phyloP scores from a whole-genome alignment of 2,113 vertebrate species.

The Mus spicilegus region DNA sequence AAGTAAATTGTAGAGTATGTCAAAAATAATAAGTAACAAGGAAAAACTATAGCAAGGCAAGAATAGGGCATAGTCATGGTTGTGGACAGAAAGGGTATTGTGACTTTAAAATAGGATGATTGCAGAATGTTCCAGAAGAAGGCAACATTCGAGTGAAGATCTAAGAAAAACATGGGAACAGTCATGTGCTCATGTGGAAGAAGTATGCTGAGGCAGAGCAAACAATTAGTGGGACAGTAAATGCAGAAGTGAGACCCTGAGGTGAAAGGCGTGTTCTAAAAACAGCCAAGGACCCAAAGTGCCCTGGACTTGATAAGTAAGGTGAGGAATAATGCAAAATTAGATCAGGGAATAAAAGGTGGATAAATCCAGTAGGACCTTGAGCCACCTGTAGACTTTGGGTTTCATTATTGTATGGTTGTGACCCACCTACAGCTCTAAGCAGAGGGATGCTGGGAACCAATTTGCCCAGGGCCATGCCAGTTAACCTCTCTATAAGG shows the following conservation, averaged over 20 bases:
- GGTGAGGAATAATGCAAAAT: not conserved
- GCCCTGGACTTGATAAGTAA: not conserved
- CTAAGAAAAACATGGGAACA: not conserved
- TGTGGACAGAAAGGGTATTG: not conserved
- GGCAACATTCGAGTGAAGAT: not conserved
- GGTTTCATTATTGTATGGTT: not conserved
- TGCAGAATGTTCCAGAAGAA: not conserved
- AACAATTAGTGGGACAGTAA: not conserved
- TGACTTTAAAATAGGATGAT: not conserved
- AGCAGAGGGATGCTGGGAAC: not conserved
- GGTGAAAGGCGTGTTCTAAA: not conserved
- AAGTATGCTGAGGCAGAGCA: not conserved
- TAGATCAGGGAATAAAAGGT: not conserved
- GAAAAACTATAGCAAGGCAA: not conserved
- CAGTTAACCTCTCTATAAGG: not conserved
- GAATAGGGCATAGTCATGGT: not conserved
- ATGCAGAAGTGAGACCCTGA: not conserved
- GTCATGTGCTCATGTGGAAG: not conserved
- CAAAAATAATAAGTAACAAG: not conserved
- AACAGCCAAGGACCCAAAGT: not conserved
- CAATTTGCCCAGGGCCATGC: not conserved
- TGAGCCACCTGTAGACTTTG: not conserved
- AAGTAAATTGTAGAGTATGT: not conserved
- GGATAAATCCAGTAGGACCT: not conserved
- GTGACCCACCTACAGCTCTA: not conserved